Evolutionary conservation across 2,888 invertebrate species (phyloP), one percentile per base, ranked within the genome.

Genomic region (Lacanobia oleracea): DNA sequence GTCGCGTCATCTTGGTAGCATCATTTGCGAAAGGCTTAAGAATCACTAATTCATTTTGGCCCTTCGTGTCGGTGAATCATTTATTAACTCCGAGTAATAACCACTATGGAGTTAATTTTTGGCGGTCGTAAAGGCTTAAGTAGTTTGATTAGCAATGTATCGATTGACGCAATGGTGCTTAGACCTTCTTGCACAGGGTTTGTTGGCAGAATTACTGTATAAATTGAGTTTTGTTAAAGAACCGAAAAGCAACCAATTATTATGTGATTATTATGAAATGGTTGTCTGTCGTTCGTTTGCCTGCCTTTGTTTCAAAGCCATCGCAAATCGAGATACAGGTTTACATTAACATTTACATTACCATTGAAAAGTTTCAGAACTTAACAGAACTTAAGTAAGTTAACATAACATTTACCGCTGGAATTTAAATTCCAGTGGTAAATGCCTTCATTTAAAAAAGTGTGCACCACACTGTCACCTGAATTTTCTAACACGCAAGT

Each of bases 11-110:
- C 53, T 21, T 68, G 68, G 43, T 82, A 65, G 61, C 64, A 50
- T 65, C 65, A 57, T 70, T 81, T 78, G 61, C 54, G 53, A 69
- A 65, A 64, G 57, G 61, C 73, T 59, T 82, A 67, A 67, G 59
- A 56, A 64, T 64, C 73, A 67, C 61, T 53, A 50, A 79, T 72
- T 57, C 60, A 68, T 67, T 63, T 77, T 60, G 51, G 61, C 56
- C 75, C 54, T 75, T 74, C 75, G 78, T 78, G 75, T 53, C 43
- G 45, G 23, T 54, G 40, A 57, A 61, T 57, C 67, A 68, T 76
- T 80, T 80, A 65, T 67, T 67, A 70, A 72, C 45, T 45, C n/a
- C 8, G 14, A 43, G 10, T 45, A 76, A 79, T 57, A 54, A 65
- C 37, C 54, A 23, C 43, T 61, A 59, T 27, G 56, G 14, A 48